Base-by-base conservation (phyloP, 2,797 vertebrate genomes). In the Poecilia wingei region DNA sequence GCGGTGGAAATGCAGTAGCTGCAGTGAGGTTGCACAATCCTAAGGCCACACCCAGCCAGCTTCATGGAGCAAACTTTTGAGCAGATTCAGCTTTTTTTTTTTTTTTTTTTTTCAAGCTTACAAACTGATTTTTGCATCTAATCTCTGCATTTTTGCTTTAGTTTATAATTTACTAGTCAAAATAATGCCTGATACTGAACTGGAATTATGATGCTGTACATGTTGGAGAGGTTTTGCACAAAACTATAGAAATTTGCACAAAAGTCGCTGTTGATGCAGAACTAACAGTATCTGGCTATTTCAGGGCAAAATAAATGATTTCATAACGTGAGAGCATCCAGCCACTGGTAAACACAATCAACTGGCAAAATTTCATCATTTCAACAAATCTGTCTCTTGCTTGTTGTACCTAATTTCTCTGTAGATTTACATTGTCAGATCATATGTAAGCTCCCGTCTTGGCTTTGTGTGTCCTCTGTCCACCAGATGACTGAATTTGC, bases 1-100 rank as follows among this genome's bases (percentile, higher is more conserved):
- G 91, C 83, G 87, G 91, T 90, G 88, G 79, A 87, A 90, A 88
- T 91, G 91, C 90, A 78, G 92, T 85, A 90, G 90, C 93, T 93
- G 93, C 94, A 95, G 89, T 92, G 92, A 94, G 92, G 87, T 92
- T 93, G 92, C 92, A 88, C 87, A 88, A 94, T 92, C 91, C 85
- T 74, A 84, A 78, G 77, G 89, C 92, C 94, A 94, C 94, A 88
- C 94, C 94, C 92, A 82, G 47, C 61, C 76, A 83, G 86, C 78
- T 72, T 76, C 72, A 55, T 68, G 47, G n/a, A 71, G 74, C 76
- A 78, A 85, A 84, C 79, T 83, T 69, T 80, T 76, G 39, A 81
- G 66, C 81, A 77, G 82, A 81, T 77, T 71, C n/a, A 39, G 31
- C 41, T 28, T 51, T 22, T 16, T 6, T 3, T 22, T 22, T 22